These are phyloP conservation scores for Amazona vittata DNA, from an alignment of 2,113 vertebrate species.

Conservation along the genomic window DNA sequence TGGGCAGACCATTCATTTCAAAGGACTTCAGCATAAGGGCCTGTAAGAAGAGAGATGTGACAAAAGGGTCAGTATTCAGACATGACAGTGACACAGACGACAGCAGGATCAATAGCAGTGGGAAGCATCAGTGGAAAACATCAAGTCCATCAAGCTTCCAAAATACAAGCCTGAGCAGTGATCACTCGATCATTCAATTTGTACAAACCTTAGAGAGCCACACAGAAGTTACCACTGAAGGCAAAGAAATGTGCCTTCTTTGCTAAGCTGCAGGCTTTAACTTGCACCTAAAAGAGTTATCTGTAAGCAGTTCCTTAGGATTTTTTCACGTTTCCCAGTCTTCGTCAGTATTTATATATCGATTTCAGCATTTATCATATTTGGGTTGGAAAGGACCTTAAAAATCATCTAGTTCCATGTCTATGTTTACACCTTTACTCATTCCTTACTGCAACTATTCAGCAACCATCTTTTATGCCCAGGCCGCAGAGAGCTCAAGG, in stretches of 20 bases:
- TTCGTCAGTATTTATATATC: neutral
- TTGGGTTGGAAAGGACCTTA: neutral
- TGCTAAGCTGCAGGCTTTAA: neutral
- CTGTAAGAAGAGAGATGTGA: conserved; percentile 71
- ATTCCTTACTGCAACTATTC: neutral
- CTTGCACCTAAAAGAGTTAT: neutral
- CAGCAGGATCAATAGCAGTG: neutral
- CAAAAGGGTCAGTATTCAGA: neutral
- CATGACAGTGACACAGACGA: neutral
- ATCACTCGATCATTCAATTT: neutral
- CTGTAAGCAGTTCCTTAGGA: neutral
- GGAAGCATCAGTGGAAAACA: neutral
- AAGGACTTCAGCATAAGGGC: conserved; percentile 77
- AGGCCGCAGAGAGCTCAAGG: neutral
- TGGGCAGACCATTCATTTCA: conserved; percentile 79
- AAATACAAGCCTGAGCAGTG: neutral
- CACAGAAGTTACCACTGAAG: neutral
- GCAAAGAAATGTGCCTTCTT: neutral
- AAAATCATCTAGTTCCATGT: neutral
- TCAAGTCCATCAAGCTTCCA: neutral
- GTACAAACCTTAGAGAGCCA: neutral
- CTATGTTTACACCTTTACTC: neutral
- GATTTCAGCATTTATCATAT: neutral
- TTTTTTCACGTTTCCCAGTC: neutral
- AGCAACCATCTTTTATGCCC: neutral